These are phyloP conservation scores for Ptychoptera contaminata DNA, from an alignment of 2,888 invertebrate species.

Conservation along the genomic window DNA sequence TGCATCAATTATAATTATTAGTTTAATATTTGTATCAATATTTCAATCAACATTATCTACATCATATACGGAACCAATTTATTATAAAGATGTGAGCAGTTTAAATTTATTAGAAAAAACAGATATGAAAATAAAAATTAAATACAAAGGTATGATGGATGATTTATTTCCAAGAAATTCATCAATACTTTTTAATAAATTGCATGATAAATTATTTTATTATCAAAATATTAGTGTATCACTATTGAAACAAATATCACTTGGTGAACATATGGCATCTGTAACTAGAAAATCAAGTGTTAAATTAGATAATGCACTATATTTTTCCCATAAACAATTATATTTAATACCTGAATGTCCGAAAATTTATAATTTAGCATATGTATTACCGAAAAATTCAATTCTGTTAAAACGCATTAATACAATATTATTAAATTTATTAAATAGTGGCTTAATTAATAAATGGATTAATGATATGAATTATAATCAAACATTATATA, in stretches of 20 bases:
- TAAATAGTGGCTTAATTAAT: slow-evolving; percentile 22
- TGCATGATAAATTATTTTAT: slow-evolving; percentile 20
- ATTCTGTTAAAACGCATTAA: slow-evolving; percentile 22
- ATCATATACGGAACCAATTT: slow-evolving; percentile 26
- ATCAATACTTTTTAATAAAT: slow-evolving; percentile 20
- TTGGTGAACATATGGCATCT: slow-evolving; percentile 18
- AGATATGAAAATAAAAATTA: slow-evolving; percentile 23
- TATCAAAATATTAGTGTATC: slow-evolving; percentile 18
- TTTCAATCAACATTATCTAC: slow-evolving; percentile 31
- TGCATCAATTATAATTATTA: slow-evolving; percentile 24
- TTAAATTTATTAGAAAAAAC: slow-evolving; percentile 24
- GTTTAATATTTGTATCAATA: slow-evolving; percentile 28
- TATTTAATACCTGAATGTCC: slow-evolving; percentile 29
- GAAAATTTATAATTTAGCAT: slow-evolving; percentile 26
- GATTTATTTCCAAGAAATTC: slow-evolving; percentile 25
- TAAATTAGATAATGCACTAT: slow-evolving; percentile 19
- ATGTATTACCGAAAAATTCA: slow-evolving; percentile 21
- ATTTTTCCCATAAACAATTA: slow-evolving; percentile 19
- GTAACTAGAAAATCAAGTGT: slow-evolving; percentile 23
- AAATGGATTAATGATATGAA: slow-evolving; percentile 24
- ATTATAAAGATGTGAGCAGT: slow-evolving; percentile 27
- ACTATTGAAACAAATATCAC: slow-evolving; percentile 17
- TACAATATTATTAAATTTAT: slow-evolving; percentile 18
- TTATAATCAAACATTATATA: slow-evolving; percentile 18
- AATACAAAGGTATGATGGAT: slow-evolving; percentile 27